Percentiles rank a stretch among this genome's conserved stretches.
Conservation (phyloP, 2,888 invertebrate genomes). For the Philereme vetulata region DNA sequence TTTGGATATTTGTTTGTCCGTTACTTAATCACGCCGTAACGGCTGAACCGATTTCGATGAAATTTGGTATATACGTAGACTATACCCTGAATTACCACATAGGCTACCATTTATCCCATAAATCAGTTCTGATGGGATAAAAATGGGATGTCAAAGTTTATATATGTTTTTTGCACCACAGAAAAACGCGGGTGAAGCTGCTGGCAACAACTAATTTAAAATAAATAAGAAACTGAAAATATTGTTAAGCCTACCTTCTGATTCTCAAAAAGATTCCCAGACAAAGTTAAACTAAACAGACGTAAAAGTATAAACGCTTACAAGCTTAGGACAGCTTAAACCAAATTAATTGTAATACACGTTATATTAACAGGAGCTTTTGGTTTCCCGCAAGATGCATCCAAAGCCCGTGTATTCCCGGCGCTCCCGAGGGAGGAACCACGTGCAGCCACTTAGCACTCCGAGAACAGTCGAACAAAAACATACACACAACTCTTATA, state of each 20-base stretch:
- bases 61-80: too few relatives aligned
- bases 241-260: neutral
- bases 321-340: constrained; percentile 56
- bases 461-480: constrained; percentile 59
- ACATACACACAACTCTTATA: constrained; percentile 54
- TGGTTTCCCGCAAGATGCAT: constrained; percentile 74
- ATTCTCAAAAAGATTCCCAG: neutral
- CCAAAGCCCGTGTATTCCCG: constrained; percentile 68
- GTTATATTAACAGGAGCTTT: constrained; percentile 68
- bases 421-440: constrained; percentile 63
- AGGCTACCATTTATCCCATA: too few relatives aligned
- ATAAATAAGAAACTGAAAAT: too few relatives aligned
- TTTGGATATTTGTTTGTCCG: too few relatives aligned
- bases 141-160: too few relatives aligned
- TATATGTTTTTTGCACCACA: too few relatives aligned
- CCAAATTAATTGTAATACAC: constrained; percentile 72
- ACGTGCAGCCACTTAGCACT: constrained; percentile 80
- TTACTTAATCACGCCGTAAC: too few relatives aligned
- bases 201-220: too few relatives aligned
- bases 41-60: too few relatives aligned
- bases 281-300: neutral
- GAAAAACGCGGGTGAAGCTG: too few relatives aligned
- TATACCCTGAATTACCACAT: too few relatives aligned
- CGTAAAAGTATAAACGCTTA: constrained; percentile 10
- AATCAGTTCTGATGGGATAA: too few relatives aligned